Conservation (phyloP, 2,113 vertebrate species). For the Hypanus sabinus region DNA sequence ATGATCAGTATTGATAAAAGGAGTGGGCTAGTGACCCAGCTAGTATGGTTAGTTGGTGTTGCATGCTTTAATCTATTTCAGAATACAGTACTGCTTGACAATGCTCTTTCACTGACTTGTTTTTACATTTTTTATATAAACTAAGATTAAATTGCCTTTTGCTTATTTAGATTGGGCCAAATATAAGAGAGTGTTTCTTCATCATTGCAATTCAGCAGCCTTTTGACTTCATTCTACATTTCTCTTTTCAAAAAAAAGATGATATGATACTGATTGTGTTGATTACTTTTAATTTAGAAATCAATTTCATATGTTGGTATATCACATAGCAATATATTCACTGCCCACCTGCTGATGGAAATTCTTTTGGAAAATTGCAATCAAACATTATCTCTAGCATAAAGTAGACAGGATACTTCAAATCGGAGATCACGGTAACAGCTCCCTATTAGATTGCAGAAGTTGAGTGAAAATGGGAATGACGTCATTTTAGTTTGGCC, state of each 20-base stretch:
- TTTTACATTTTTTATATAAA: not conserved
- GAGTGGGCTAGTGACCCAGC: not conserved
- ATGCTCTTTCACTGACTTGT: not conserved
- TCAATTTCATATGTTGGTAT: not conserved
- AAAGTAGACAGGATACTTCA: not conserved
- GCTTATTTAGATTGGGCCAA: not conserved
- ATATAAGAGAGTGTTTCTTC: not conserved
- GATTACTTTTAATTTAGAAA: not conserved
- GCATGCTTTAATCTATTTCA: not conserved
- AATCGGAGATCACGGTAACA: not conserved
- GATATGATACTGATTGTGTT: not conserved
- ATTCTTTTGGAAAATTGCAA: not conserved
- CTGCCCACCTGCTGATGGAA: not conserved
- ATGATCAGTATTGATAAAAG: too few species aligned
- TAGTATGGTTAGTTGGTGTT: not conserved
- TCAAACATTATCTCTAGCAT: not conserved
- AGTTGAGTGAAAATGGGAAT: not conserved
- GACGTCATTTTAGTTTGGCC: not conserved
- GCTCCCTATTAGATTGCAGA: not conserved
- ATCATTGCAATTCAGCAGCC: not conserved
- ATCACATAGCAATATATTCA: not conserved
- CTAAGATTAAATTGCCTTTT: not conserved
- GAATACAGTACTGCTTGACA: not conserved
- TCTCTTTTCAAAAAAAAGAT: too few species aligned
- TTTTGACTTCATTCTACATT: not conserved